Evolutionary conservation across 2,888 invertebrate genomes (phyloP).

Genomic region (Pherbina coryleti): DNA sequence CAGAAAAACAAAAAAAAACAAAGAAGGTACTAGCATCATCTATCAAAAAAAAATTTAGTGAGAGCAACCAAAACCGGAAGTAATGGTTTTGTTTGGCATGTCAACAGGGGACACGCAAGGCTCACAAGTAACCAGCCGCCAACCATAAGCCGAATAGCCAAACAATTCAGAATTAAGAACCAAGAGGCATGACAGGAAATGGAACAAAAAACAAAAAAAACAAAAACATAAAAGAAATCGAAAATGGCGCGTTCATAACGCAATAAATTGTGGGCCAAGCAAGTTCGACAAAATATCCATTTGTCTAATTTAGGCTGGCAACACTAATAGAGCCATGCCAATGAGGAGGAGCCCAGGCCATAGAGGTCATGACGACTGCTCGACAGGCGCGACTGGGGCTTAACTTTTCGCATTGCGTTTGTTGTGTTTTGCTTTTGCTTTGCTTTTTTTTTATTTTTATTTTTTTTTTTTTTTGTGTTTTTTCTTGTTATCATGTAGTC

Average conservation of each 20-base stretch:
- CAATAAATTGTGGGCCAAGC: slow-evolving; percentile 24
- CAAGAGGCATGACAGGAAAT: not conserved
- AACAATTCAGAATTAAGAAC: not conserved
- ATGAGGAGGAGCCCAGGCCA: not conserved
- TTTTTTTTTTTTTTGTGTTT: not conserved
- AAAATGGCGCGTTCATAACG: slow-evolving; percentile 22
- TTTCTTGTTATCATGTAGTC: not conserved
- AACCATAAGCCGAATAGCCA: not conserved
- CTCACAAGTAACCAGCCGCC: not conserved
- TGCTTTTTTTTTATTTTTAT: not conserved
- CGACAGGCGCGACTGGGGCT: not conserved
- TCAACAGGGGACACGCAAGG: not conserved
- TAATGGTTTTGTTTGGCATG: slow-evolving; percentile 1
- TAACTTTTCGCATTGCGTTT: not conserved
- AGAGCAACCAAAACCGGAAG: not conserved
- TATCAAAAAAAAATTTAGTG: slow-evolving; percentile 26
- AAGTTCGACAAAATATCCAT: slow-evolving; percentile 23
- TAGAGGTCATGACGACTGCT: not conserved
- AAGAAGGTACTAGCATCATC: slow-evolving; percentile 5
- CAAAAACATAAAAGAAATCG: not conserved
- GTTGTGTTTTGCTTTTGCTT: too few species aligned
- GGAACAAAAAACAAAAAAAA: not conserved
- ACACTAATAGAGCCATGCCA: slow-evolving; percentile 13
- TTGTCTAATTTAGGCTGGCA: slow-evolving; percentile 25
- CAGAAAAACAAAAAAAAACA: not conserved